Conservation (phyloP, 1,140 invertebrate species). For the Magallana ariakensis region DNA sequence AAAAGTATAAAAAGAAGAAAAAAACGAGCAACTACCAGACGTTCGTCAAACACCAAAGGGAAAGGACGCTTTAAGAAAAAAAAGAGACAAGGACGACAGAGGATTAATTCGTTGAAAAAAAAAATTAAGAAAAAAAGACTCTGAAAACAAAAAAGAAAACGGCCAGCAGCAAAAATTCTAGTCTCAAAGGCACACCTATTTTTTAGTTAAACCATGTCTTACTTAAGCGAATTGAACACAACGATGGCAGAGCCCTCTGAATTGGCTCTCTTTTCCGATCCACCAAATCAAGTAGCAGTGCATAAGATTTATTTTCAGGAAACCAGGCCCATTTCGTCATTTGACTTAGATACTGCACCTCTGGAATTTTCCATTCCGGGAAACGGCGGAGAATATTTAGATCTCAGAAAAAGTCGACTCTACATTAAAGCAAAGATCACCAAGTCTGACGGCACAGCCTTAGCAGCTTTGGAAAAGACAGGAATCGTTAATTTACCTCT, state of each 20-base stretch:
- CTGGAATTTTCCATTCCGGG: constrained; percentile 50
- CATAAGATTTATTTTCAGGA: constrained; percentile 55
- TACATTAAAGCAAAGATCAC: constrained; percentile 47
- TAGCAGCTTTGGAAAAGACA: constrained; percentile 38
- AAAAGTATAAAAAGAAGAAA: constrained; percentile 6
- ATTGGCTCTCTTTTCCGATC: constrained; percentile 41
- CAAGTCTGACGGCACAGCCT: constrained; percentile 31
- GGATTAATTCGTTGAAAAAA: constrained; percentile 14
- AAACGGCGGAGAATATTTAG: constrained; percentile 45
- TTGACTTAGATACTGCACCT: constrained; percentile 39
- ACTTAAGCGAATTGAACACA: constrained; percentile 46
- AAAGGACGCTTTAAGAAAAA: constrained; percentile 21
- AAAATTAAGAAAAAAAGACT: not conserved
- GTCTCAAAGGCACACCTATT: constrained; percentile 22
- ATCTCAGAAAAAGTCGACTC: constrained; percentile 39
- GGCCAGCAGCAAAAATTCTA: constrained; percentile 11
- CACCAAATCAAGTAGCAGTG: constrained; percentile 46
- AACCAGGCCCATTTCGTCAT: constrained; percentile 47
- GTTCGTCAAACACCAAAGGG: not conserved
- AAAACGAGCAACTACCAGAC: not conserved
- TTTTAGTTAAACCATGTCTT: constrained; percentile 45
- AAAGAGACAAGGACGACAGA: constrained; percentile 19
- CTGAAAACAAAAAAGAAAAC: constrained; percentile 28
- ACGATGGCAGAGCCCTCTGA: constrained; percentile 46
- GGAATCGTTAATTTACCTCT: constrained; percentile 49